Base-by-base conservation (phyloP, 2,888 invertebrate species). In the Cryptophagus acutangulus region DNA sequence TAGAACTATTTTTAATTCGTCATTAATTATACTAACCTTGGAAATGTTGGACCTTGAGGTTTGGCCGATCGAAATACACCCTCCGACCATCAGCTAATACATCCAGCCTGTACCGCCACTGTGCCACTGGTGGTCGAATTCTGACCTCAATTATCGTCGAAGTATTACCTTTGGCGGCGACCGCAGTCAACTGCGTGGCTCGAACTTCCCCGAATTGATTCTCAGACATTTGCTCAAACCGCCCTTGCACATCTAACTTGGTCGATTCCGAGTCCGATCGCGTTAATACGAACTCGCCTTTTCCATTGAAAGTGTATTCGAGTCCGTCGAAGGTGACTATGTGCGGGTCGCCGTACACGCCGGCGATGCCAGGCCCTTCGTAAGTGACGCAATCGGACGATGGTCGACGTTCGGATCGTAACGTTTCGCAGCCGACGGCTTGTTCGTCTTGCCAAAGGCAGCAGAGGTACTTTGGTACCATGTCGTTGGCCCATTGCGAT, bases 381-480 rank as follows among this genome's bases (percentile, higher is more conserved):
- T 97, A 97, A 2, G 91, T 90, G 1, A 92, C 88, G 62, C 97
- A 97, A 67, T 96, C 95, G 68, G 92, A 90, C 0, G 92, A 87
- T 0, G 93, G 92, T 45, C 97, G 78, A 43, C 96, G 77, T 72
- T 94, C 94, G 60, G 93, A 93, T 58, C 96, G 77, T 67, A 88
- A 89, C 0, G 91, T 91, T 73, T 94, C 92, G 62, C 96, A 96
- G 33, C 93, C 91, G 12, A 94, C 88, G 0, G 89, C 81, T 59
- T 92, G 89, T 62, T 91, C 90, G 46, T 86, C 83, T 67, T 90
- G 89, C 93, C 95, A 97, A 62, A 84, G 74, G 62, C 97, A 97
- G 64, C 97, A 97, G 47, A 89, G 80, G 66, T 92, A 95, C 73
- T 88, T 92, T 0, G 96, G 93, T 52, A 89, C 82, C 72, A 92